Evolutionary conservation across 2,113 vertebrate genomes (phyloP).

Genomic region (Chascanopsetta lugubris): DNA sequence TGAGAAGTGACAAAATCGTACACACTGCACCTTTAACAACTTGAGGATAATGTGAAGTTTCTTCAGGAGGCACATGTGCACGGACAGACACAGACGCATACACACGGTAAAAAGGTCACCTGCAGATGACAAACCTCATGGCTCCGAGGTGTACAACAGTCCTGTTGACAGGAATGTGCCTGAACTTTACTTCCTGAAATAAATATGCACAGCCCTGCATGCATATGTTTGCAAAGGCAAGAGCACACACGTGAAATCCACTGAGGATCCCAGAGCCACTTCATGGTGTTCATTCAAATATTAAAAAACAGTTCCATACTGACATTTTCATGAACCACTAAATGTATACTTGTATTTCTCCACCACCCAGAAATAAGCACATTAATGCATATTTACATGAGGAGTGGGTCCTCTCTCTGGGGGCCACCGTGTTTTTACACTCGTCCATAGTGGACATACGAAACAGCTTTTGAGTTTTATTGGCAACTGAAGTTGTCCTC

Average conservation of each 20-base stretch:
- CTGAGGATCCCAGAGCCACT: conserved; percentile 5
- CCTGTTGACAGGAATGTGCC: conserved; percentile 22
- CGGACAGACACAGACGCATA: background rate
- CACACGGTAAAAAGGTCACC: conserved; percentile 38
- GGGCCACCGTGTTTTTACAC: too few relatives aligned
- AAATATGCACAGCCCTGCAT: conserved; percentile 8
- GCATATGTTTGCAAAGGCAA: conserved; percentile 11
- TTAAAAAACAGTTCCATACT: too few relatives aligned
- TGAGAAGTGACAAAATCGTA: too few relatives aligned
- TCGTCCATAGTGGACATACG: too few relatives aligned
- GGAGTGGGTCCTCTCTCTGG: too few relatives aligned
- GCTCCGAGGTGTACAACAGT: background rate
- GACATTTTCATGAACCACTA: too few relatives aligned
- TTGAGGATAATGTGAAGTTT: background rate
- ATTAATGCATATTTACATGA: too few relatives aligned
- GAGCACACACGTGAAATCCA: conserved; percentile 17
- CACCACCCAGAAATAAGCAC: too few relatives aligned
- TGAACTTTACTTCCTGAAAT: conserved; percentile 7
- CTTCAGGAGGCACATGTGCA: background rate
- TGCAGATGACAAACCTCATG: conserved; percentile 23
- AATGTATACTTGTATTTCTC: too few relatives aligned
- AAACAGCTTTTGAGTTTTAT: too few relatives aligned
- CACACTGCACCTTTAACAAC: background rate
- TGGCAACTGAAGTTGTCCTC: too few relatives aligned
- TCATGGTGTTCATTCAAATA: conserved; percentile 30